Evolutionary conservation across 92 coral and sea anemone species (phyloP).

Genomic region (Zoanthus sansibaricus): DNA sequence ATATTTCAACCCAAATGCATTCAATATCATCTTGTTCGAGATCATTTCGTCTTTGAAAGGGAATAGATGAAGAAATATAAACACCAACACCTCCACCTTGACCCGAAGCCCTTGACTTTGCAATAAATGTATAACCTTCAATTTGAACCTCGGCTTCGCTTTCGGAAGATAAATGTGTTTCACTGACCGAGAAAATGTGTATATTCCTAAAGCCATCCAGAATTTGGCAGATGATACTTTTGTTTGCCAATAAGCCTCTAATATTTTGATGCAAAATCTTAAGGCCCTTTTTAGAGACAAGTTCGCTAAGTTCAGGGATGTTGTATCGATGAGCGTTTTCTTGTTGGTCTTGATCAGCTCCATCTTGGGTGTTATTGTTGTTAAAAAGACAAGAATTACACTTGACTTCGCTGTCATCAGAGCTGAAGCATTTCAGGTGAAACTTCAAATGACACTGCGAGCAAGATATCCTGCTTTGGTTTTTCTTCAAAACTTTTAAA

Average conservation of each 20-base stretch:
- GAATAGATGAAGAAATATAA: conserved; percentile 45
- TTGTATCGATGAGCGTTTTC: conserved; percentile 39
- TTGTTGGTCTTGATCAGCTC: conserved; percentile 52
- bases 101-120: conserved; percentile 55
- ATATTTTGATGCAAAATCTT: conserved; percentile 63
- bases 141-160: conserved; percentile 51
- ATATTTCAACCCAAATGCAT: conserved; percentile 49
- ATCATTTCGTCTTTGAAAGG: conserved; percentile 50
- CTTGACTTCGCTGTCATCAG: conserved; percentile 42
- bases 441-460: conserved; percentile 54
- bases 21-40: conserved; percentile 30
- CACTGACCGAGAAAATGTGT: conserved; percentile 63
- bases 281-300: conserved; percentile 54
- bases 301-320: conserved; percentile 57
- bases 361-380: conserved; percentile 61
- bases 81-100: conserved; percentile 59
- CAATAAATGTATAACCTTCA: conserved; percentile 58
- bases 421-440: conserved; percentile 60
- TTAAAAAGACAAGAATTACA: conserved; percentile 53
- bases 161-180: conserved; percentile 63
- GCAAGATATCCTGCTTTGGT: conserved; percentile 57
- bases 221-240: conserved; percentile 53
- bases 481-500: conserved; percentile 51
- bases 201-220: conserved; percentile 54
- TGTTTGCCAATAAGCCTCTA: conserved; percentile 52